Evolutionary conservation across 2,113 vertebrate genomes (phyloP).

Genomic region (Thalassoma bifasciatum): DNA sequence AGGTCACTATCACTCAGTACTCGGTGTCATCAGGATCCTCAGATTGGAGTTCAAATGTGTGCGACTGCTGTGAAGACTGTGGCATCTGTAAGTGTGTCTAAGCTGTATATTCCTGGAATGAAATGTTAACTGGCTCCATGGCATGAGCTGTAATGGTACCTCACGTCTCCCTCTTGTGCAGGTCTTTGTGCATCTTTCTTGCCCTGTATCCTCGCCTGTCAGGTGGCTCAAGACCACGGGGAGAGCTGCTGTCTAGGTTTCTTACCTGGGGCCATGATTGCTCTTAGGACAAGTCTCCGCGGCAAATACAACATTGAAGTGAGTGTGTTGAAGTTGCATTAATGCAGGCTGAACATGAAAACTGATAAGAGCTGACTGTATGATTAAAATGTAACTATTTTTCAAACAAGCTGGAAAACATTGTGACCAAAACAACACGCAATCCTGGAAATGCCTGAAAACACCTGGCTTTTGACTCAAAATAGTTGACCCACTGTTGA

Average conservation of each 20-base stretch:
- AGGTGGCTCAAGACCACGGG: slow-evolving; percentile 81
- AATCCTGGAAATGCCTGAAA: no score
- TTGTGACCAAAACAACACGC: no score
- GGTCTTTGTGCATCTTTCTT: slow-evolving; percentile 87
- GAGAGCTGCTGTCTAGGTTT: slow-evolving; percentile 83
- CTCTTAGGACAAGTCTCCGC: slow-evolving; percentile 82
- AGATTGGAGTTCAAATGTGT: slow-evolving; percentile 80
- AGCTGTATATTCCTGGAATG: not conserved
- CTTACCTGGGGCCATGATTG: slow-evolving; percentile 82
- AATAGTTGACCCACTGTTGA: no score
- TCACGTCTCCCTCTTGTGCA: slow-evolving; percentile 49
- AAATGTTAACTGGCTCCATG: no score
- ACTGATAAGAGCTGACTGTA: no score
- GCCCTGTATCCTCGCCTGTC: slow-evolving; percentile 87
- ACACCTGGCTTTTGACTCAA: no score
- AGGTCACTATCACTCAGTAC: slow-evolving; percentile 72
- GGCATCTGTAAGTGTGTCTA: slow-evolving; percentile 78
- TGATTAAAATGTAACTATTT: no score
- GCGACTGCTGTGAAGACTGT: slow-evolving; percentile 83
- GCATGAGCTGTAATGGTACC: not conserved
- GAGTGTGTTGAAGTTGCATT: slow-evolving; percentile 40
- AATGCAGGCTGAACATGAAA: no score
- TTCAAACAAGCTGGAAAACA: no score
- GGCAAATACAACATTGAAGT: slow-evolving; percentile 78
- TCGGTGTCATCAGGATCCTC: slow-evolving; percentile 52